Percentiles rank a stretch among this genome's conserved stretches.
phyloP scores from a whole-genome alignment of 1,140 invertebrate species.

The Polyergus mexicanus region DNA sequence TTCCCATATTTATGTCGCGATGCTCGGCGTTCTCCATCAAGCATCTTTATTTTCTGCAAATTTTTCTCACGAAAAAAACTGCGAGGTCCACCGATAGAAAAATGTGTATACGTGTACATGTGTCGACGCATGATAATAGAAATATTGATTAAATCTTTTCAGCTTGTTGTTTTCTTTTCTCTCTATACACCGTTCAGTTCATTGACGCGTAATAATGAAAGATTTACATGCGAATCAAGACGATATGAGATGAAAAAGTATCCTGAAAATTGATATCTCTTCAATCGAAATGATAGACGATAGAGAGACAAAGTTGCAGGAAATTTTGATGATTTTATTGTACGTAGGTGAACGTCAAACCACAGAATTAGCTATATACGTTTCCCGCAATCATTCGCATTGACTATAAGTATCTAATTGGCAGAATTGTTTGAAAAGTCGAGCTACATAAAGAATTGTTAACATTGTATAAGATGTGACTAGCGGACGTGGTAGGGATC shows the following conservation, averaged over 20 bases:
- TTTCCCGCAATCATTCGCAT: constrained; percentile 24
- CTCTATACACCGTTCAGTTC: neutral
- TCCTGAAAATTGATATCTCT: constrained; percentile 20
- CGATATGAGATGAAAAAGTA: neutral
- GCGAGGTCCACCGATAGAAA: neutral
- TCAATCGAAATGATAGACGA: constrained; percentile 14
- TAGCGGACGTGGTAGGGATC: neutral
- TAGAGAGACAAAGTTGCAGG: neutral
- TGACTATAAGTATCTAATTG: constrained; percentile 36
- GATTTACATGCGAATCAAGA: neutral
- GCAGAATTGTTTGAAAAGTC: constrained; percentile 15
- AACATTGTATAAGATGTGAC: constrained; percentile 1
- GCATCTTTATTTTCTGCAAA: neutral
- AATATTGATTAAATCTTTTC: neutral
- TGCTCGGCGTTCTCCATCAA: neutral
- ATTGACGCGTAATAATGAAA: neutral
- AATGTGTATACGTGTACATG: neutral
- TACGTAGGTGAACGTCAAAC: neutral
- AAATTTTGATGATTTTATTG: neutral
- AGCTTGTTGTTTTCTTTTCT: neutral
- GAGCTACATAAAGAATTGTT: constrained; percentile 43
- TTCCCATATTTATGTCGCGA: neutral
- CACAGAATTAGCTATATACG: neutral
- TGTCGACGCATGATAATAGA: neutral
- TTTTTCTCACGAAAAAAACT: neutral